These are phyloP conservation scores for Trissoscelio sp. DNA, from an alignment of 2,888 invertebrate genomes.

Conservation along the genomic window DNA sequence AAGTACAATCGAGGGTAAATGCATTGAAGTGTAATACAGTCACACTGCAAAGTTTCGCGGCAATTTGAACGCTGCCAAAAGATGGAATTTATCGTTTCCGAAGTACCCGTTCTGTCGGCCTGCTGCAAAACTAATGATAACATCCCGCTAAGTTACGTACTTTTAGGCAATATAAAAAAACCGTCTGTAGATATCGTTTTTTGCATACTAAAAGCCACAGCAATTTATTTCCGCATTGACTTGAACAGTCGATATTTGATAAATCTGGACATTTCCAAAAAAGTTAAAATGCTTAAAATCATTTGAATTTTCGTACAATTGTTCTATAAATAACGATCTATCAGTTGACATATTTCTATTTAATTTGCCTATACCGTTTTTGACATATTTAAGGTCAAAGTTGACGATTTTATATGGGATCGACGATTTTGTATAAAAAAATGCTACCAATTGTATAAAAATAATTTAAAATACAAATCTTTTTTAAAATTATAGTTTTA, in stretches of 20 bases:
- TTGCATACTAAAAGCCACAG: constrained; percentile 1
- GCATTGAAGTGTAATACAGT: constrained; percentile 12
- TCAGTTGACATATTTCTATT: too few species aligned
- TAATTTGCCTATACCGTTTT: too few species aligned
- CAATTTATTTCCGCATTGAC: constrained; percentile 6
- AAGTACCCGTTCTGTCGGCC: constrained; percentile 1
- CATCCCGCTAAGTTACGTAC: constrained; percentile 14
- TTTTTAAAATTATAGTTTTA: too few species aligned
- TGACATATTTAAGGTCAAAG: neutral
- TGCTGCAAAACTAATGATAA: constrained; percentile 33
- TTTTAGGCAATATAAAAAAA: constrained; percentile 14
- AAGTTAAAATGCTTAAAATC: too few species aligned
- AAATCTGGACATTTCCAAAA: too few species aligned
- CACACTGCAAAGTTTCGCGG: constrained; percentile 30
- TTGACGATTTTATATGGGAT: too few species aligned
- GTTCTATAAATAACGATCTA: too few species aligned
- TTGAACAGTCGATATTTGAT: neutral
- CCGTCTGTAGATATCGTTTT: neutral
- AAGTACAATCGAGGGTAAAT: constrained; percentile 14
- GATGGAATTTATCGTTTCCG: constrained; percentile 43
- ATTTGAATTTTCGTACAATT: too few species aligned
- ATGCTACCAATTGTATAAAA: too few species aligned
- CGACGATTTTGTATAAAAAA: too few species aligned
- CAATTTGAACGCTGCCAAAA: constrained; percentile 46
- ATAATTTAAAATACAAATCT: too few species aligned